These are phyloP conservation scores for Drosophila prolongata DNA, from an alignment of 2,888 invertebrate species.

Conservation along the genomic window DNA sequence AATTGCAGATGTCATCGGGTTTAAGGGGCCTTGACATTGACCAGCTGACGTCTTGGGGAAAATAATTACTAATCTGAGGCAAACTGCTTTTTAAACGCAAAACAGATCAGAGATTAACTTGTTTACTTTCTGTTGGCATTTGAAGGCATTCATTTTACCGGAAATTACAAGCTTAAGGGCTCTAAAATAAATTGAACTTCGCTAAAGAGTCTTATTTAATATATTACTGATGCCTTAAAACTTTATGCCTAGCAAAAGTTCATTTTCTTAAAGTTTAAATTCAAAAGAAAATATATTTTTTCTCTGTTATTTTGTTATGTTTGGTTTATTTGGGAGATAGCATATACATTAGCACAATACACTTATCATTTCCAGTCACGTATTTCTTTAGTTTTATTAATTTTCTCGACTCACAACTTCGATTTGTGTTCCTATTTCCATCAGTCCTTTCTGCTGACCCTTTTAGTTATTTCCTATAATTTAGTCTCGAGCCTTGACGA, in stretches of 20 bases:
- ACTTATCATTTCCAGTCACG: constrained; percentile 4
- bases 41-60: constrained; percentile 11
- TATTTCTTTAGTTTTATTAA: background rate
- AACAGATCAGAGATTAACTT: constrained; percentile 1
- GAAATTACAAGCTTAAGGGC: too few relatives aligned
- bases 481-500: background rate
- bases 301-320: too few relatives aligned
- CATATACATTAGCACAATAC: background rate
- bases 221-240: too few relatives aligned
- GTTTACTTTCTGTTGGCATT: background rate
- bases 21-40: constrained; percentile 10
- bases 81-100: background rate
- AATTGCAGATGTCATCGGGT: constrained; percentile 4
- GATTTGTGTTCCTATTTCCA: constrained; percentile 1
- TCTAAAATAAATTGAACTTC: too few relatives aligned
- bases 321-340: too few relatives aligned
- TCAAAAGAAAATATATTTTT: too few relatives aligned
- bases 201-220: too few relatives aligned
- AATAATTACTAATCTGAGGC: constrained; percentile 7
- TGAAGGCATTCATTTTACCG: background rate
- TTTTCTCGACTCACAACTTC: background rate
- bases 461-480: background rate
- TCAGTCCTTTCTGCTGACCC: constrained; percentile 1
- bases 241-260: too few relatives aligned
- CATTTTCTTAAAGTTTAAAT: too few relatives aligned